A percentile compares a stretch with the other conserved stretches of the same genome.
These are phyloP conservation scores for Cepaea nemoralis DNA, from an alignment of 1,140 invertebrate species.

Conservation along the genomic window DNA sequence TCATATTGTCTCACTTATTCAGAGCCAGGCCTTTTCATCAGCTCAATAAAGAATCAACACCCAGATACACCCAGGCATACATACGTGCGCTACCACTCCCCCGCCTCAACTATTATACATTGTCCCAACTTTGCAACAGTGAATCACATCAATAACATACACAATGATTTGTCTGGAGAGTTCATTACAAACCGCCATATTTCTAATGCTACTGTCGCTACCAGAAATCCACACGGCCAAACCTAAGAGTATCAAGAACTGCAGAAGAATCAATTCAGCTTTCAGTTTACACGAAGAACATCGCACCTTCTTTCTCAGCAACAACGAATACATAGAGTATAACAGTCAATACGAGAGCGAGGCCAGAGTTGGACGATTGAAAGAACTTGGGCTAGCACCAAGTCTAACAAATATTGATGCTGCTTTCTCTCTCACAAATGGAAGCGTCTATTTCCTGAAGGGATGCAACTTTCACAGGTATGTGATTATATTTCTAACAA, in stretches of 20 bases:
- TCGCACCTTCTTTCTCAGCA: background rate
- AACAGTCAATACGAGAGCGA: background rate
- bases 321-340: constrained; percentile 16
- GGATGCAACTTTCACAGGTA: constrained; percentile 13
- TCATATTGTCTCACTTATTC: too few relatives aligned
- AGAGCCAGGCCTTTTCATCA: too few relatives aligned
- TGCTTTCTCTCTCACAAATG: constrained; percentile 2
- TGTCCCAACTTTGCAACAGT: too few relatives aligned
- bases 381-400: background rate
- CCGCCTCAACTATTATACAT: too few relatives aligned
- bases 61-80: too few relatives aligned
- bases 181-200: background rate
- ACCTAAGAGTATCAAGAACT: background rate
- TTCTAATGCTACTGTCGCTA: background rate
- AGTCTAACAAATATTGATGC: background rate
- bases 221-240: background rate
- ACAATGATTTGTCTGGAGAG: background rate
- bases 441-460: background rate
- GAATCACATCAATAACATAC: too few relatives aligned
- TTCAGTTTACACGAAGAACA: background rate
- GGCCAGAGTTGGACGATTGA: background rate
- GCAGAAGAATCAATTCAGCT: background rate
- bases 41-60: too few relatives aligned
- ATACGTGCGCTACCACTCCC: too few relatives aligned
- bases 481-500: background rate